Conservation (phyloP, 2,888 invertebrate species). For the Gerosis bhagava region DNA sequence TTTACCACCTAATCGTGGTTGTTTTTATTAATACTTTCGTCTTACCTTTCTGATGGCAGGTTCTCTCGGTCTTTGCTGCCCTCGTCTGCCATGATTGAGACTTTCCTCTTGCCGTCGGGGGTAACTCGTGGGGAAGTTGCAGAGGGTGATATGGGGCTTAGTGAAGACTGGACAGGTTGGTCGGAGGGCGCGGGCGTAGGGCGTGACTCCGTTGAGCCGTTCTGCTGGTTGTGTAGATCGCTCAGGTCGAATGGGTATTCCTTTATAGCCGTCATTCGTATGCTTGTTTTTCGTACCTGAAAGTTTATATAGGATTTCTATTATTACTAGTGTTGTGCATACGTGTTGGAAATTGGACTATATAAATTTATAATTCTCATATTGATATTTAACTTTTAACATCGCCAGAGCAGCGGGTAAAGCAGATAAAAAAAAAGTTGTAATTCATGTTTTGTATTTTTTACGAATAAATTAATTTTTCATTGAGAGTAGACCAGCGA, state of each 20-base stretch:
- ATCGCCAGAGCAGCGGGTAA: too few species aligned
- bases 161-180: slow-evolving; percentile 1
- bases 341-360: too few species aligned
- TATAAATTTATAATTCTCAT: too few species aligned
- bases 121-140: slow-evolving; percentile 34
- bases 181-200: slow-evolving; percentile 28
- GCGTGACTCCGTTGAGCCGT: slow-evolving; percentile 38
- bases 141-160: slow-evolving; percentile 21
- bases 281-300: slow-evolving; percentile 76
- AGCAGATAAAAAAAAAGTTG: too few species aligned
- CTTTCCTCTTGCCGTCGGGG: slow-evolving; percentile 79
- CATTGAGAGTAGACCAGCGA: too few species aligned
- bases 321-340: too few species aligned
- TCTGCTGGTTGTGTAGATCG: slow-evolving; percentile 59
- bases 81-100: slow-evolving; percentile 84
- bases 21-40: too few species aligned
- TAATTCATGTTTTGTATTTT: too few species aligned
- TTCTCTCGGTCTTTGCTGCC: slow-evolving; percentile 84
- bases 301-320: too few species aligned
- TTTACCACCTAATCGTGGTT: too few species aligned
- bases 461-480: too few species aligned
- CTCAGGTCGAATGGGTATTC: slow-evolving; percentile 78
- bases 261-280: slow-evolving; percentile 78
- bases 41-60: slow-evolving; percentile 83
- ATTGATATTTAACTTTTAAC: too few species aligned